Evolutionary conservation across 2,888 invertebrate genomes (phyloP).

Genomic region (Spatulosminthurus flaviceps): DNA sequence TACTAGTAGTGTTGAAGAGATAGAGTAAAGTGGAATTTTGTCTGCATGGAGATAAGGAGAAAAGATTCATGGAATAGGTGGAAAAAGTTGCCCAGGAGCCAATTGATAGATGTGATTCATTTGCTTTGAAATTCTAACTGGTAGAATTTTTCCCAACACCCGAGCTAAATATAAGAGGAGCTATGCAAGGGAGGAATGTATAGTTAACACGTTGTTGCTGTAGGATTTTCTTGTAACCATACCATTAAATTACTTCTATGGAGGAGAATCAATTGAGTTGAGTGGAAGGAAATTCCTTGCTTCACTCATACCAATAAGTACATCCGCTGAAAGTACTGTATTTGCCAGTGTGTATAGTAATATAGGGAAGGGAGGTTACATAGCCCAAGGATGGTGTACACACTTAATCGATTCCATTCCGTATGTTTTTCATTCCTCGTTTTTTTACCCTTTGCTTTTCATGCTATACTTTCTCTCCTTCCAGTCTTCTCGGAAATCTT

Average conservation of each 20-base stretch:
- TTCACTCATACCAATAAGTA: no score
- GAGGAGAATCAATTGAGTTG: neutral
- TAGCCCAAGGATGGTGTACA: neutral
- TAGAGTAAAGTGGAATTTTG: neutral
- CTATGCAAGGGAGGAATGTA: no score
- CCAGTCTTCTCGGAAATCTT: neutral
- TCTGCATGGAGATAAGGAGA: neutral
- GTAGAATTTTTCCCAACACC: neutral
- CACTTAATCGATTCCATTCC: slow-evolving; percentile 9
- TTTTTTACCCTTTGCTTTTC: neutral
- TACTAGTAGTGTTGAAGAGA: no score
- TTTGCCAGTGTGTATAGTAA: no score
- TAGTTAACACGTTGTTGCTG: no score
- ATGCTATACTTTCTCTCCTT: neutral
- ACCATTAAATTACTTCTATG: neutral
- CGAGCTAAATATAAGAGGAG: no score
- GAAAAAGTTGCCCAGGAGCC: neutral
- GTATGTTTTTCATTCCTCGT: neutral
- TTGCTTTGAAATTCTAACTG: neutral
- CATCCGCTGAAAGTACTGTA: no score
- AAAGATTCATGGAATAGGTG: neutral
- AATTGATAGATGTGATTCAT: slow-evolving; percentile 15
- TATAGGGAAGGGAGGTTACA: no score
- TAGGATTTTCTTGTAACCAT: neutral
- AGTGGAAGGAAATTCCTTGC: neutral